These are phyloP conservation scores for Petrocephalus sullivani DNA, from an alignment of 2,797 vertebrate genomes.

Conservation along the genomic window DNA sequence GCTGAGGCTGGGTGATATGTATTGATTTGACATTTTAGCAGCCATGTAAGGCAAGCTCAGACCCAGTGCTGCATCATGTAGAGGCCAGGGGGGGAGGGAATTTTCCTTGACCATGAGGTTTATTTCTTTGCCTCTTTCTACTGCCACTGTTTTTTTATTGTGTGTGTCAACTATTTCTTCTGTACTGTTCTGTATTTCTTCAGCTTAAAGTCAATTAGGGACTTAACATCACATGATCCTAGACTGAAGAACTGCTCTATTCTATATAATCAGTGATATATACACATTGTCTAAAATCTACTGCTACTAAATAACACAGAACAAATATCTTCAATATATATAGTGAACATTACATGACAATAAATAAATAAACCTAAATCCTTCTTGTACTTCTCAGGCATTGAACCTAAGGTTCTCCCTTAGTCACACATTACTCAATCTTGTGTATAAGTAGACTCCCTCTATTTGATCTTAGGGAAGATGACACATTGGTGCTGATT, in stretches of 20 bases:
- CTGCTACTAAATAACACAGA: neutral
- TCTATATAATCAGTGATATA: neutral
- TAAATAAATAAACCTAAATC: neutral
- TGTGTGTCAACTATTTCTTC: too few relatives aligned
- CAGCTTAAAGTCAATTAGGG: neutral
- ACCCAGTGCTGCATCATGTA: neutral
- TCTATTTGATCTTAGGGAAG: neutral
- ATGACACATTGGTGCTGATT: neutral
- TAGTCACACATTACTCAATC: neutral
- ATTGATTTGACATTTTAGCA: slow-evolving; percentile 12
- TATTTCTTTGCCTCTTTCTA: too few relatives aligned
- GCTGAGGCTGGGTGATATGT: neutral
- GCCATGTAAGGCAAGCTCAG: neutral
- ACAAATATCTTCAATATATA: neutral
- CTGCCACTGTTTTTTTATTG: too few relatives aligned
- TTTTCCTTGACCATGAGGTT: neutral
- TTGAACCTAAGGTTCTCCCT: slow-evolving; percentile 16
- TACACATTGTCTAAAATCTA: neutral
- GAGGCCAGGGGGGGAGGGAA: neutral
- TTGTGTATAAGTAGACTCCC: neutral
- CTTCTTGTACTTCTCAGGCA: neutral
- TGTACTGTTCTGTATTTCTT: too few relatives aligned
- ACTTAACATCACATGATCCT: neutral
- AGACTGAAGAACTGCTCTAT: neutral
- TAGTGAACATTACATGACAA: neutral